Percentiles rank a stretch among this genome's conserved stretches.
These are phyloP conservation scores for Probosciger aterrimus DNA, from an alignment of 2,113 vertebrate genomes.

Conservation along the genomic window DNA sequence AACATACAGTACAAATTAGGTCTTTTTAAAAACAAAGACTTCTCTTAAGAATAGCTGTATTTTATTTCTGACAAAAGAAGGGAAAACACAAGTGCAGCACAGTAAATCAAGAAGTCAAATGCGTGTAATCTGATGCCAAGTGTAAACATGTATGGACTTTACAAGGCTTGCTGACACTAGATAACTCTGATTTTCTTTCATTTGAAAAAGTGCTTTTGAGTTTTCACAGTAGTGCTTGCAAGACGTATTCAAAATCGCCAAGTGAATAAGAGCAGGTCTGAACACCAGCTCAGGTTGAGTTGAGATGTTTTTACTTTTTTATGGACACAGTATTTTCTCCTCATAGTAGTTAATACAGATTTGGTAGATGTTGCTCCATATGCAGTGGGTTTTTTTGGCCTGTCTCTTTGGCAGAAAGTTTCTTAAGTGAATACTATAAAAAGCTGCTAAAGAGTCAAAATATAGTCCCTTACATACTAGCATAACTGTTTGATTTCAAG, in stretches of 20 bases:
- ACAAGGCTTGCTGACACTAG: slow-evolving; percentile 60
- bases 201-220: slow-evolving; percentile 62
- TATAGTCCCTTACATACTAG: neutral
- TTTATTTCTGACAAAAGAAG: slow-evolving; percentile 67
- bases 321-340: neutral
- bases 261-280: slow-evolving; percentile 8
- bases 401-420: neutral
- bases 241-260: neutral
- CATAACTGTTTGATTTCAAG: neutral
- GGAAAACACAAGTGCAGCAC: slow-evolving; percentile 55
- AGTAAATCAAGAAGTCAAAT: slow-evolving; percentile 68
- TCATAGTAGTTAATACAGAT: neutral
- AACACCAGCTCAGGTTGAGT: neutral
- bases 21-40: slow-evolving; percentile 48
- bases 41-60: slow-evolving; percentile 58
- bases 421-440: neutral
- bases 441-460: slow-evolving; percentile 4
- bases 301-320: neutral
- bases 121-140: slow-evolving; percentile 70
- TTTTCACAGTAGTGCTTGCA: slow-evolving; percentile 59
- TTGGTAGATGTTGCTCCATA: neutral
- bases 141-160: slow-evolving; percentile 62
- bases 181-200: slow-evolving; percentile 61
- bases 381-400: neutral
- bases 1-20: slow-evolving; percentile 56